Base-by-base conservation (phyloP, 2,888 invertebrate genomes). In the Tetragonisca angustula region DNA sequence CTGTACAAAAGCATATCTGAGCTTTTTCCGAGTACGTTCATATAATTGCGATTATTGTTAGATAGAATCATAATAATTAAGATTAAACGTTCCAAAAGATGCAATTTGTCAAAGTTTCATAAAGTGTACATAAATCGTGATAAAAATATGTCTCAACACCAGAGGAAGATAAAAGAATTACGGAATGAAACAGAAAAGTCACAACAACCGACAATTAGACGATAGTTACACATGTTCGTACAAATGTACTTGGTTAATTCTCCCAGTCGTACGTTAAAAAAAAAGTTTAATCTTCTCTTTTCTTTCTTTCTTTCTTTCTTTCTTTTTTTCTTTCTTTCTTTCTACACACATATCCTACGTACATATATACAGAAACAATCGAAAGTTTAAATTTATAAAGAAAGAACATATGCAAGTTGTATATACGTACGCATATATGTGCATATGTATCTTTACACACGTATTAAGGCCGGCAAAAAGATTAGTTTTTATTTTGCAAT, bases 161-260 rank as follows among this genome's bases (percentile, higher is more conserved):
- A 19, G 19, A n/a, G 24, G 36, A 13, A 50, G 52, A 71, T 70
- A 76, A 80, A 76, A 59, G 50, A 27, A 36, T 24, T 4, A 27
- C 17, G 27, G 65, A 74, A 19, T 3, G 69, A 68, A 76, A 67
- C 19, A 70, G 50, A 64, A 75, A 70, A 43, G 54, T 52, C 32
- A n/a, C 4, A 32, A 32, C 32, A 4, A 32, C 32, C 21, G 61
- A 21, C 56, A 59, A 43, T 19, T 54, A 70, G 32, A 76, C 32
- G 32, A 32, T 4, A 32, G 32, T 32, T 32, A 4, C 4, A 32
- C 4, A 32, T 32, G 32, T 32, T 32, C 4, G 32, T 32, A 32
- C 32, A 32, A 4, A 32, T 32, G 32, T 32, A 32, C 32, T 4
- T 32, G 56, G 65, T 75, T 64, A 24, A 32, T 27, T 27, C 27